Conservation (phyloP, 2,888 invertebrate genomes). For the Anagyrus pseudococci region DNA sequence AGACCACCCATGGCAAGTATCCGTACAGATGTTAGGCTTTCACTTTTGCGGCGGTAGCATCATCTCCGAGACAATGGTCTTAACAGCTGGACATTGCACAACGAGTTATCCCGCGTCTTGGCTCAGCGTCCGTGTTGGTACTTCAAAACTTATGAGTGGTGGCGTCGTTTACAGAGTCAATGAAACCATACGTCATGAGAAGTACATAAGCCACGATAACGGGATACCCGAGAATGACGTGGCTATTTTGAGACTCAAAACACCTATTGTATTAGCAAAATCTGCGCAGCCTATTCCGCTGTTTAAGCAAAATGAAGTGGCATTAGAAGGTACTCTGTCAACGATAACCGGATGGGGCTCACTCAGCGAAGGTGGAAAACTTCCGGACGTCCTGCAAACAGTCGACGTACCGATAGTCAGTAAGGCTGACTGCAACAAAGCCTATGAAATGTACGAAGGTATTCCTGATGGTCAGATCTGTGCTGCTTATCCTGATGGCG, state of each 20-base stretch:
- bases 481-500: slow-evolving; percentile 66
- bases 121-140: slow-evolving; percentile 53
- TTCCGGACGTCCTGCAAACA: slow-evolving; percentile 34
- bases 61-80: slow-evolving; percentile 62
- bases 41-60: slow-evolving; percentile 68
- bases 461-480: slow-evolving; percentile 63
- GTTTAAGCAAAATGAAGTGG: slow-evolving; percentile 1
- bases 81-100: slow-evolving; percentile 69
- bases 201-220: background rate
- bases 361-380: background rate
- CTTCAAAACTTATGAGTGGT: background rate
- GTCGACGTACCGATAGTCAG: slow-evolving; percentile 5
- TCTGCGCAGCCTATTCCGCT: slow-evolving; percentile 19
- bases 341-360: slow-evolving; percentile 16
- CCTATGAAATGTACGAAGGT: slow-evolving; percentile 1
- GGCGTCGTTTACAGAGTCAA: slow-evolving; percentile 7
- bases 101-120: background rate
- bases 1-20: slow-evolving; percentile 64
- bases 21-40: slow-evolving; percentile 57
- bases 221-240: slow-evolving; percentile 23
- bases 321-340: background rate
- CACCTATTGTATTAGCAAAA: slow-evolving; percentile 26
- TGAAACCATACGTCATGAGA: background rate
- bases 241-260: slow-evolving; percentile 18
- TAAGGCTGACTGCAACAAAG: slow-evolving; percentile 1